Evolutionary conservation across 92 coral and sea anemone species (phyloP).

Genomic region (Parazoanthus swiftii): DNA sequence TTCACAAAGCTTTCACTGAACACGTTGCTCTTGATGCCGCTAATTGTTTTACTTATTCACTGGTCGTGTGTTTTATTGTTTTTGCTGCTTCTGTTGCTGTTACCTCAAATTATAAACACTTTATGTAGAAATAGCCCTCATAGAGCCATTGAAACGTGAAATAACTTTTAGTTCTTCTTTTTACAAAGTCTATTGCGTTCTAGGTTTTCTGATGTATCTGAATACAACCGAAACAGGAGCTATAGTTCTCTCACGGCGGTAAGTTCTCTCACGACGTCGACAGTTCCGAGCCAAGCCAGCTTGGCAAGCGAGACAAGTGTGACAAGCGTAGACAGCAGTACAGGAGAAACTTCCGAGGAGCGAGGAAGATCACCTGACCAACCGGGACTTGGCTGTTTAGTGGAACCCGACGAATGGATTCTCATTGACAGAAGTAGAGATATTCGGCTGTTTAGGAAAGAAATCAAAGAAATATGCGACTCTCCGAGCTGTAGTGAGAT

Average conservation of each 20-base stretch:
- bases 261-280: background rate
- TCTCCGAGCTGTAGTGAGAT: slow-evolving; percentile 56
- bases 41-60: too few species aligned
- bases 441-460: slow-evolving; percentile 52
- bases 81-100: too few species aligned
- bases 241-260: background rate
- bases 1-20: too few species aligned
- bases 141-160: background rate
- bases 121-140: too few species aligned
- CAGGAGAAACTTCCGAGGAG: slow-evolving; percentile 7
- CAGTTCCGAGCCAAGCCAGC: background rate
- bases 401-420: slow-evolving; percentile 67
- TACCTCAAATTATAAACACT: too few species aligned
- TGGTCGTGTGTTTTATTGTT: too few species aligned
- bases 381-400: slow-evolving; percentile 31
- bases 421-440: slow-evolving; percentile 51
- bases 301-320: slow-evolving; percentile 5
- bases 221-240: background rate
- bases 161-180: background rate
- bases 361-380: background rate
- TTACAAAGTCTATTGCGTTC: background rate
- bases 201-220: slow-evolving; percentile 13
- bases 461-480: slow-evolving; percentile 64
- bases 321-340: slow-evolving; percentile 22
- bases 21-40: too few species aligned